Conservation (phyloP, 2,888 invertebrate species). For the Metellina segmentata region DNA sequence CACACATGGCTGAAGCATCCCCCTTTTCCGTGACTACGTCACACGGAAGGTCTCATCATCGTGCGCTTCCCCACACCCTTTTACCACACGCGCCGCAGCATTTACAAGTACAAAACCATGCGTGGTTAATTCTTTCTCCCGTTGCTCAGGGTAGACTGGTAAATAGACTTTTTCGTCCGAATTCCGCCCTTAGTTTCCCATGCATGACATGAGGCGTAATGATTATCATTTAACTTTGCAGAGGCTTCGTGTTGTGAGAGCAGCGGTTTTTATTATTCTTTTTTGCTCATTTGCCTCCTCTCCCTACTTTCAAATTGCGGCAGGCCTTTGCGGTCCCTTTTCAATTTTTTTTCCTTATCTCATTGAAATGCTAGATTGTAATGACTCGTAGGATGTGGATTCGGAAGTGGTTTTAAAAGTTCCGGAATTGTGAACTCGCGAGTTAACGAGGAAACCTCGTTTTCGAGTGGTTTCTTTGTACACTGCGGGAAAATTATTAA, state of each 20-base stretch:
- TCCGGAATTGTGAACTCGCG: not conserved
- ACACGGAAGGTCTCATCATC: conserved; percentile 30
- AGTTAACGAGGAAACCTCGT: not conserved
- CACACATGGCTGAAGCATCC: conserved; percentile 42
- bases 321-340: not conserved
- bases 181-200: conserved; percentile 13
- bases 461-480: not conserved
- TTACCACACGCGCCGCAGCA: conserved; percentile 8
- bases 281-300: not conserved
- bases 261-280: not conserved
- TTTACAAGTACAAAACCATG: conserved; percentile 27
- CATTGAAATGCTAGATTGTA: conserved; percentile 8
- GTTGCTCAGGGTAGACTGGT: not conserved
- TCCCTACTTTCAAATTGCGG: not conserved
- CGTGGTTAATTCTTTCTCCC: not conserved
- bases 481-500: not conserved
- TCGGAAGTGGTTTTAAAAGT: conserved; percentile 1
- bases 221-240: conserved; percentile 10
- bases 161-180: conserved; percentile 14
- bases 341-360: not conserved
- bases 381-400: not conserved
- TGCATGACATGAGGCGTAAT: conserved; percentile 29
- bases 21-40: conserved; percentile 29
- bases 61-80: conserved; percentile 1
- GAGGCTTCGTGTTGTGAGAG: conserved; percentile 5